These are phyloP conservation scores for Heliconius hermathena DNA, from an alignment of 1,140 invertebrate genomes.

Conservation along the genomic window DNA sequence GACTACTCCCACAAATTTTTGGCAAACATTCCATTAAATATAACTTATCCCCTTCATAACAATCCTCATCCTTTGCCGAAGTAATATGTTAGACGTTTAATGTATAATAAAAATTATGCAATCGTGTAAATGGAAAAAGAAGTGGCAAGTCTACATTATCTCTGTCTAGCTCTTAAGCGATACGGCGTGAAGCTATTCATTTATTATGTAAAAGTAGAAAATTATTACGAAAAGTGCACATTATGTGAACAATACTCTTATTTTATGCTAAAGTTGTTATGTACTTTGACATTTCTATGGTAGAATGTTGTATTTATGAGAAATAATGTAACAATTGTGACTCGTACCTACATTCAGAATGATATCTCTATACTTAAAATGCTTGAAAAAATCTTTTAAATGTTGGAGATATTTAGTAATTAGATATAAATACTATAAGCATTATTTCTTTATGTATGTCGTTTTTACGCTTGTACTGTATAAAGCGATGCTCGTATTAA, in stretches of 20 bases:
- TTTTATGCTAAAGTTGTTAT: slow-evolving; percentile 1
- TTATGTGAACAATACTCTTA: slow-evolving; percentile 1
- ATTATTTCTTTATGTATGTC: slow-evolving; percentile 23
- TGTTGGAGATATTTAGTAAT: slow-evolving; percentile 45
- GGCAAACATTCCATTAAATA: not conserved
- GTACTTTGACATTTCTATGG: not conserved
- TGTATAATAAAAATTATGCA: slow-evolving; percentile 14
- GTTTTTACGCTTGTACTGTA: slow-evolving; percentile 12
- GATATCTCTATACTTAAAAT: not conserved
- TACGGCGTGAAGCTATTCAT: slow-evolving; percentile 7
- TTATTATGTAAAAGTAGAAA: slow-evolving; percentile 7
- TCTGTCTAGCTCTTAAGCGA: not conserved
- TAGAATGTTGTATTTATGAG: not conserved
- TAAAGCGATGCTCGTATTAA: slow-evolving; percentile 37
- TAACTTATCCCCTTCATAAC: not conserved
- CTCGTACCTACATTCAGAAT: not conserved
- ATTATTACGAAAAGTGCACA: slow-evolving; percentile 9
- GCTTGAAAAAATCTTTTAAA: slow-evolving; percentile 39
- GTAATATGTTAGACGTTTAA: slow-evolving; percentile 11
- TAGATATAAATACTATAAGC: slow-evolving; percentile 36
- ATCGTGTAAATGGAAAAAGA: slow-evolving; percentile 3
- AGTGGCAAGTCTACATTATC: slow-evolving; percentile 11
- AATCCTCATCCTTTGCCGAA: not conserved
- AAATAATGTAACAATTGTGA: not conserved
- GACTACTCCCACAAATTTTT: not conserved